A percentile compares a stretch with the other conserved stretches of the same genome.
These are phyloP conservation scores for Eubasilissa regina DNA, from an alignment of 1,140 invertebrate species.

Conservation along the genomic window DNA sequence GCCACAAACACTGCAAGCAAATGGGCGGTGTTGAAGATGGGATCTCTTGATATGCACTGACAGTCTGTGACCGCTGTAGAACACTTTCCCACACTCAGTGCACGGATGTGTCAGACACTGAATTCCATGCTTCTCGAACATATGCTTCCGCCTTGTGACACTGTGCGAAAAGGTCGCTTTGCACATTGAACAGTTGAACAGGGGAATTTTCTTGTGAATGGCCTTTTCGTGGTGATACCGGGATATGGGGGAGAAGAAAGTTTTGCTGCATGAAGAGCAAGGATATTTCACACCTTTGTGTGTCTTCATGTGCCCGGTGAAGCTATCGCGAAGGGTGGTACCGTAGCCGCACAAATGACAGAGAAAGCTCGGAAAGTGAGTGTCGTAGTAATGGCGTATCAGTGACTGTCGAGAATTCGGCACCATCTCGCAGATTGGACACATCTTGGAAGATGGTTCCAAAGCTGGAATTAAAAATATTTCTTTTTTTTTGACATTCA, in stretches of 20 bases:
- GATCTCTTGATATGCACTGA: constrained; percentile 19
- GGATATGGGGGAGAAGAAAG: background rate
- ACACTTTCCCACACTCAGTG: constrained; percentile 19
- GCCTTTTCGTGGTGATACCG: constrained; percentile 32
- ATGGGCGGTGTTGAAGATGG: constrained; percentile 17
- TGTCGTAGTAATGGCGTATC: constrained; percentile 36
- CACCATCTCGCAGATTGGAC: constrained; percentile 35
- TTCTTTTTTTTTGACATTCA: background rate
- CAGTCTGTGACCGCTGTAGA: constrained; percentile 19
- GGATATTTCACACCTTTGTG: constrained; percentile 36
- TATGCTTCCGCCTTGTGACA: constrained; percentile 29
- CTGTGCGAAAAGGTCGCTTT: constrained; percentile 27
- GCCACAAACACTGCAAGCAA: constrained; percentile 59
- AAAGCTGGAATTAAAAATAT: constrained; percentile 29
- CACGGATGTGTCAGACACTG: background rate
- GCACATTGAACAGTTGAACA: constrained; percentile 15
- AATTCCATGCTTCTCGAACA: constrained; percentile 35
- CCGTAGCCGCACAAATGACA: constrained; percentile 36
- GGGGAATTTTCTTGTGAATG: constrained; percentile 38
- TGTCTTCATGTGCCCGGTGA: constrained; percentile 24
- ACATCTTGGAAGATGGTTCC: constrained; percentile 5
- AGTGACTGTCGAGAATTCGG: constrained; percentile 28
- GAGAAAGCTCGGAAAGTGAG: constrained; percentile 33
- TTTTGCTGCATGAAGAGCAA: constrained; percentile 22
- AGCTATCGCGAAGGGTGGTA: constrained; percentile 9